phyloP scores from a whole-genome alignment of 2,113 vertebrate species.

The Lynx canadensis region DNA sequence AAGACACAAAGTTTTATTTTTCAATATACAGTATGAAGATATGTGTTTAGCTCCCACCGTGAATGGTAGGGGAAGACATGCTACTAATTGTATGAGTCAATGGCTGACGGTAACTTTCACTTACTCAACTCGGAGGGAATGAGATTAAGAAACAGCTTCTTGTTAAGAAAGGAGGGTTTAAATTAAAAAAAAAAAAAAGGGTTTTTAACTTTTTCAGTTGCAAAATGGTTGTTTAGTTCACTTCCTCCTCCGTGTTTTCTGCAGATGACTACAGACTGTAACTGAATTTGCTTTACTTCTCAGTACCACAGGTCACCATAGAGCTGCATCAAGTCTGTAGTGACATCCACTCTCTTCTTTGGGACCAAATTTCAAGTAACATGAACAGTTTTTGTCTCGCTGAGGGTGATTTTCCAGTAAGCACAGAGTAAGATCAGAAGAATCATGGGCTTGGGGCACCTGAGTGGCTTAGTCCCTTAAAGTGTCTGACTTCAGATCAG shows the following conservation, averaged over 20 bases:
- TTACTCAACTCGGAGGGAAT: not conserved
- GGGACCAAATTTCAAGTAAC: not conserved
- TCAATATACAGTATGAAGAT: not conserved
- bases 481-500: no score
- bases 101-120: not conserved
- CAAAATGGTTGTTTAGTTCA: constrained; percentile 10
- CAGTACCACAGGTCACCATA: not conserved
- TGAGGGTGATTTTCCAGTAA: not conserved
- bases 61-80: not conserved
- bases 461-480: no score
- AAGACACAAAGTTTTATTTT: constrained; percentile 21
- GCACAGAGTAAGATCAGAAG: not conserved
- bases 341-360: not conserved
- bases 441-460: not conserved
- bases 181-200: not conserved
- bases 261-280: not conserved
- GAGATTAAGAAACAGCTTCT: constrained; percentile 39
- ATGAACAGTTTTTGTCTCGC: not conserved
- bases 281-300: not conserved
- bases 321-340: not conserved
- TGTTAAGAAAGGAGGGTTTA: constrained; percentile 33
- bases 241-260: constrained; percentile 48
- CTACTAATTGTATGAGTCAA: not conserved
- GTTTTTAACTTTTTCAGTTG: constrained; percentile 47
- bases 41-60: not conserved